phyloP scores from a whole-genome alignment of 2,797 vertebrate genomes.

The Sphenopsis melanotis region DNA sequence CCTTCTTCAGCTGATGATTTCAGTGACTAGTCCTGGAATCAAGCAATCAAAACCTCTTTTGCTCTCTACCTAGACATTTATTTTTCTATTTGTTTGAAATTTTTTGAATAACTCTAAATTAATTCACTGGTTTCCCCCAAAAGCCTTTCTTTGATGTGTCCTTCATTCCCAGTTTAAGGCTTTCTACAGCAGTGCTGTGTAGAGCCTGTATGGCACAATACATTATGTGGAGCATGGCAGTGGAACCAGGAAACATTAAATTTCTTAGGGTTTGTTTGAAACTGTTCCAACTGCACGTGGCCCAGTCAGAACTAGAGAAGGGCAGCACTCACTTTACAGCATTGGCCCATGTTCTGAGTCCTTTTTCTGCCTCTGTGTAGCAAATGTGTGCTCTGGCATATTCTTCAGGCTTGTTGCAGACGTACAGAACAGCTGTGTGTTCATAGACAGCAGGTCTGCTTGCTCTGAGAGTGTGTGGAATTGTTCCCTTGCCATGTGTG shows the following conservation, averaged over 20 bases:
- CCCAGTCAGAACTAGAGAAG: not conserved
- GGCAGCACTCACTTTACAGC: not conserved
- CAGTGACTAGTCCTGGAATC: not conserved
- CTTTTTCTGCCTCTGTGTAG: not conserved
- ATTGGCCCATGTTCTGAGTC: not conserved
- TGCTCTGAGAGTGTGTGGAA: not conserved
- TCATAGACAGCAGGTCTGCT: not conserved
- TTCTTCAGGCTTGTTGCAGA: not conserved
- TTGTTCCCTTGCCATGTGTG: not conserved
- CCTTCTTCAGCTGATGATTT: not conserved
- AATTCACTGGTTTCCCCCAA: not conserved
- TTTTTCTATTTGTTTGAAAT: not conserved
- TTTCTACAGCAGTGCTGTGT: fast-evolving
- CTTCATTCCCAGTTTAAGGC: not conserved
- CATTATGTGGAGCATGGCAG: fast-evolving
- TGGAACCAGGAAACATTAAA: not conserved
- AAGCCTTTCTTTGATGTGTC: not conserved
- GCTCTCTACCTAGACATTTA: not conserved
- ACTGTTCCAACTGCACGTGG: not conserved
- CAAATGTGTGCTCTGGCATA: not conserved
- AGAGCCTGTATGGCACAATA: not conserved
- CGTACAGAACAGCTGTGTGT: not conserved
- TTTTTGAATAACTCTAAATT: not conserved
- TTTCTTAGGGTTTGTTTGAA: not conserved
- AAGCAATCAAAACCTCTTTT: not conserved